A percentile compares a stretch with the other conserved stretches of the same genome.
Evolutionary conservation across 1,140 invertebrate species (phyloP).

Genomic region (Limonius californicus): DNA sequence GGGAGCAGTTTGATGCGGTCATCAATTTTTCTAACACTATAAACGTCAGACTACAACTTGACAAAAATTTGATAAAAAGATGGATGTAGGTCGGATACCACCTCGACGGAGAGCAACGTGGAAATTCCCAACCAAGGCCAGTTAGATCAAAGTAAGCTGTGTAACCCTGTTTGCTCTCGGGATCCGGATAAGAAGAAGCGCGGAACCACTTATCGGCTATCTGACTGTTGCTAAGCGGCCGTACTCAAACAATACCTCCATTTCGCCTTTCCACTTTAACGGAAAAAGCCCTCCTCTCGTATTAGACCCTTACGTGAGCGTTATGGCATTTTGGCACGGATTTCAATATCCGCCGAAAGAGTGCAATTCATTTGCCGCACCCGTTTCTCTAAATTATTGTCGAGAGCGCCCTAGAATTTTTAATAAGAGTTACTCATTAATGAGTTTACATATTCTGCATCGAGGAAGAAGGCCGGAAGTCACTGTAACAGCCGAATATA

Average conservation of each 20-base stretch:
- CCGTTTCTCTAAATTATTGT: conserved; percentile 1
- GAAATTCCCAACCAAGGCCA: background rate
- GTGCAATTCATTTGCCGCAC: conserved; percentile 3
- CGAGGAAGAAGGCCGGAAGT: background rate
- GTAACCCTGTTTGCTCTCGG: conserved; percentile 5
- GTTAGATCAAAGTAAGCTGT: conserved; percentile 14
- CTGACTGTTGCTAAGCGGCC: conserved; percentile 10
- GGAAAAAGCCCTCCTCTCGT: background rate
- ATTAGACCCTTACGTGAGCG: background rate
- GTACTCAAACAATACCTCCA: conserved; percentile 10
- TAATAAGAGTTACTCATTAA: conserved; percentile 3
- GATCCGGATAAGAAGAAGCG: conserved; percentile 5
- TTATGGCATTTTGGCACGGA: background rate
- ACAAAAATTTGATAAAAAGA: conserved; percentile 8
- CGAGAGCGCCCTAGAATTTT: background rate
- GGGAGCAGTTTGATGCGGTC: background rate
- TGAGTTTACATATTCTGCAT: conserved; percentile 3
- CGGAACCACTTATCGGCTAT: conserved; percentile 7
- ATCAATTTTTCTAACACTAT: conserved; percentile 5
- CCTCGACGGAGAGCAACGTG: background rate
- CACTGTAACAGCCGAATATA: background rate
- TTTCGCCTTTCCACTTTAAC: background rate
- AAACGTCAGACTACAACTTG: conserved; percentile 6
- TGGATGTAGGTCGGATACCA: conserved; percentile 5
- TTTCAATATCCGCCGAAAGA: background rate